Evolutionary conservation across 2,113 vertebrate species (phyloP).

Genomic region (Cranoglanis bouderius): DNA sequence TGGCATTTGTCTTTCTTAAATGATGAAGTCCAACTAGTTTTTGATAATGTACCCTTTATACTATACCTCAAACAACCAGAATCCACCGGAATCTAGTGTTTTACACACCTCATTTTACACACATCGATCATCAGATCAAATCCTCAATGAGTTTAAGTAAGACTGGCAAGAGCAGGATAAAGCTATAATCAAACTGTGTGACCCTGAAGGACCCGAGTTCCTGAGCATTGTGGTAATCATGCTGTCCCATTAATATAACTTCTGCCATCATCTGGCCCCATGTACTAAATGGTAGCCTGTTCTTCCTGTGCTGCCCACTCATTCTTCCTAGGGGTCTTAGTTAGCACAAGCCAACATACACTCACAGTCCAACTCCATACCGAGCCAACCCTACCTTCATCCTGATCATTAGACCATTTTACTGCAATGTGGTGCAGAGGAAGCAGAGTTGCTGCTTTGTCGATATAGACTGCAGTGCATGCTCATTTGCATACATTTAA

Average conservation of each 20-base stretch:
- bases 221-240: conserved; percentile 20
- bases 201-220: conserved; percentile 5
- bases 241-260: conserved; percentile 23
- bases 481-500: neutral
- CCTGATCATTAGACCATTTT: neutral
- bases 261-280: conserved; percentile 25
- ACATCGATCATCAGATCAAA: neutral
- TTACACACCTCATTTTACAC: neutral
- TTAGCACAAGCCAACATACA: conserved; percentile 23
- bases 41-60: neutral
- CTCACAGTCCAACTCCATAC: conserved; percentile 39
- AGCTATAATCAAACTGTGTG: neutral
- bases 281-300: conserved; percentile 27
- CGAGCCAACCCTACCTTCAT: conserved; percentile 16
- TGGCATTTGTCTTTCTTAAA: neutral
- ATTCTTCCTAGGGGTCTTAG: conserved; percentile 39
- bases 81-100: neutral
- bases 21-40: neutral
- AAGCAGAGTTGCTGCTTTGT: conserved; percentile 15
- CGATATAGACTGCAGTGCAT: neutral
- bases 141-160: neutral
- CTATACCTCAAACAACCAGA: neutral
- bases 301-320: conserved; percentile 56
- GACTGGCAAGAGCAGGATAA: neutral
- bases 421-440: conserved; percentile 30